Evolutionary conservation across 2,797 vertebrate species (phyloP).

Genomic region (Melanogrammus aeglefinus): DNA sequence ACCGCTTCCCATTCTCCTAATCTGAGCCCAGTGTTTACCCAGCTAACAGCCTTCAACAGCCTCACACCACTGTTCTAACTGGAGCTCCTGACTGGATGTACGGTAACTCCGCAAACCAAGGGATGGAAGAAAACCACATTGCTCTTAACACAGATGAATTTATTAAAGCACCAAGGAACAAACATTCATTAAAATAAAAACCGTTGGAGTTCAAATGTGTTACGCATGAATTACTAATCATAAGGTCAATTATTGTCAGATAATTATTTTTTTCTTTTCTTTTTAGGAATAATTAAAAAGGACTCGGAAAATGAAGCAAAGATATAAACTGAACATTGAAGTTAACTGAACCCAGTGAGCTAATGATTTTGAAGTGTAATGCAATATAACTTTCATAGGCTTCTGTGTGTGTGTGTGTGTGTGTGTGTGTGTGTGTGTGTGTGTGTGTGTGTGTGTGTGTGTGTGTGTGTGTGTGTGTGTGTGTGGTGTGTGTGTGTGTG

Average conservation of each 20-base stretch:
- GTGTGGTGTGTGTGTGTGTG: conserved; percentile 4
- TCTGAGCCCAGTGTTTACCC: conserved; percentile 25
- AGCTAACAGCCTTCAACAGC: conserved; percentile 11
- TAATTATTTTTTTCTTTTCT: neutral
- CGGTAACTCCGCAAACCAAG: neutral
- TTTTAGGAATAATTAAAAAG: neutral
- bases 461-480: neutral
- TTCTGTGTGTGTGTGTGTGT: conserved; percentile 10
- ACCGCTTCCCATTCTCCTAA: conserved; percentile 18
- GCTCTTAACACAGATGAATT: neutral
- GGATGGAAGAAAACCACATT: neutral
- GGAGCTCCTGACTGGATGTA: conserved; percentile 3
- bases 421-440: neutral
- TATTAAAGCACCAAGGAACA: neutral
- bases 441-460: conserved; percentile 12
- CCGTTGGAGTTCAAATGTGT: neutral
- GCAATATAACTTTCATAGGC: neutral
- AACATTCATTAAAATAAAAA: neutral
- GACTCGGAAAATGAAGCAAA: no score
- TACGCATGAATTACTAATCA: neutral
- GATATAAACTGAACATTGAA: neutral
- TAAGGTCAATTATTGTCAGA: neutral
- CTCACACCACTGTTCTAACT: conserved; percentile 7
- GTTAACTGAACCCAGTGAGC: neutral
- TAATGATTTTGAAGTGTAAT: neutral